phyloP scores from a whole-genome alignment of 2,888 invertebrate genomes.

The Sarcophaga subvicina region DNA sequence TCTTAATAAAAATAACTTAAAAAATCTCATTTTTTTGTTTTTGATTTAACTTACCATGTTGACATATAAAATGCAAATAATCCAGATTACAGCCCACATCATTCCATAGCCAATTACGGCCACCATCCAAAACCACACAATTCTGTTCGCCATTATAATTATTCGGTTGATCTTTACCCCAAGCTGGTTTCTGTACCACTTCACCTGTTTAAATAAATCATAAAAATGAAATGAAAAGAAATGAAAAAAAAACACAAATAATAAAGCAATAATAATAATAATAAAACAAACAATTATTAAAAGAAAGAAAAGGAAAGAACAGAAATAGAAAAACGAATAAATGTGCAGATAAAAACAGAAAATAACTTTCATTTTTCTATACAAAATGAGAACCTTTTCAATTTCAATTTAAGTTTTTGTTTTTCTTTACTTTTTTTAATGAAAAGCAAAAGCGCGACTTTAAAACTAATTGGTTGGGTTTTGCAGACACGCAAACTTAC shows the following conservation, averaged over 20 bases:
- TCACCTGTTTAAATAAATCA: slow-evolving; percentile 84
- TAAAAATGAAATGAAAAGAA: background rate
- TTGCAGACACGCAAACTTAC: background rate
- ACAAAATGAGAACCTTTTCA: background rate
- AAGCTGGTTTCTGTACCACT: slow-evolving; percentile 89
- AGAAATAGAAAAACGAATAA: slow-evolving; percentile 12
- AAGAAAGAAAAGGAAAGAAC: background rate
- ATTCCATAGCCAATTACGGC: slow-evolving; percentile 95
- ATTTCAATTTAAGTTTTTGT: slow-evolving; percentile 24
- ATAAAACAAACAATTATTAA: slow-evolving; percentile 7
- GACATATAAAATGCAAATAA: slow-evolving; percentile 96
- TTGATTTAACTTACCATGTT: slow-evolving; percentile 89
- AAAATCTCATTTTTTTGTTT: no score
- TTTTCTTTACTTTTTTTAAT: slow-evolving; percentile 10
- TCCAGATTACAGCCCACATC: slow-evolving; percentile 97
- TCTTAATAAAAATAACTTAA: no score
- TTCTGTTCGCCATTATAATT: slow-evolving; percentile 98
- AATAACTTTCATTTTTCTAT: slow-evolving; percentile 23
- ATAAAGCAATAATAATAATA: slow-evolving; percentile 26
- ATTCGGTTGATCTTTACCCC: slow-evolving; percentile 97
- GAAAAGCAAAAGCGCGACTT: slow-evolving; percentile 14
- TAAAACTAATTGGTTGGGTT: background rate
- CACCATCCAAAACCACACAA: slow-evolving; percentile 96
- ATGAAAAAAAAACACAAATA: slow-evolving; percentile 27
- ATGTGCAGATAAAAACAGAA: background rate